Percentiles rank a stretch among this genome's conserved stretches.
phyloP scores from a whole-genome alignment of 1,140 invertebrate genomes.

The Drosophila pandora region DNA sequence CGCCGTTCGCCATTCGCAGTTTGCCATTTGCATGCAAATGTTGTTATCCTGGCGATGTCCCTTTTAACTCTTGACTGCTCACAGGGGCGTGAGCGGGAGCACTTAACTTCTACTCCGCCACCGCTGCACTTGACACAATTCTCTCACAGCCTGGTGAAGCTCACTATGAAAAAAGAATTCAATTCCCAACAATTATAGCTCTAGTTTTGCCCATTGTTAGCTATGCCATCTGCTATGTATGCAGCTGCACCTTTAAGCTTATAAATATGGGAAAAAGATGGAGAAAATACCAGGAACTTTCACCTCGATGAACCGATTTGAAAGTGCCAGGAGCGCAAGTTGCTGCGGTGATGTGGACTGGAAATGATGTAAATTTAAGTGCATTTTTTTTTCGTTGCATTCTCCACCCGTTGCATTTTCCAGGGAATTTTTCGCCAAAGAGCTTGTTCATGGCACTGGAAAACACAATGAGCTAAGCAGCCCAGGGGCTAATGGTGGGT shows the following conservation, averaged over 20 bases:
- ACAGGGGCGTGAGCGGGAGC: conserved; percentile 36
- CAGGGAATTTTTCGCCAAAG: conserved; percentile 30
- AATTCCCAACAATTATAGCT: conserved; percentile 53
- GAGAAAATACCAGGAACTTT: conserved; percentile 22
- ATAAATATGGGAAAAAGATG: conserved; percentile 20
- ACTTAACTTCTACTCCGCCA: conserved; percentile 9
- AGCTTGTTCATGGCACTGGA: conserved; percentile 73
- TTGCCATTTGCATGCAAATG: conserved; percentile 72
- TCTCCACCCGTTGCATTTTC: conserved; percentile 38
- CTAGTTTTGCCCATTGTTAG: conserved; percentile 30
- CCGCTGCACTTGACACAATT: conserved; percentile 68
- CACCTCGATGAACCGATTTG: conserved; percentile 40
- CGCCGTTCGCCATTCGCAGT: conserved; percentile 3
- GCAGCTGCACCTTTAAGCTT: conserved; percentile 35
- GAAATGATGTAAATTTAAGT: conserved; percentile 81
- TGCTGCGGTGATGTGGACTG: conserved; percentile 55
- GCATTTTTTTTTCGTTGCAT: conserved; percentile 59
- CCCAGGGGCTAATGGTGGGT: conserved; percentile 21
- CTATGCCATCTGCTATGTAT: conserved; percentile 34
- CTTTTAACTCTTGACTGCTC: conserved; percentile 61
- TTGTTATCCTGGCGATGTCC: conserved; percentile 49
- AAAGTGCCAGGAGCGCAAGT: conserved; percentile 27
- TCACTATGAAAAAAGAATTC: conserved; percentile 38
- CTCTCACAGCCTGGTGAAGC: conserved; percentile 17
- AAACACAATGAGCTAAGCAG: conserved; percentile 71